Evolutionary conservation across 2,113 vertebrate species (phyloP).

Genomic region (Peromyscus maniculatus): DNA sequence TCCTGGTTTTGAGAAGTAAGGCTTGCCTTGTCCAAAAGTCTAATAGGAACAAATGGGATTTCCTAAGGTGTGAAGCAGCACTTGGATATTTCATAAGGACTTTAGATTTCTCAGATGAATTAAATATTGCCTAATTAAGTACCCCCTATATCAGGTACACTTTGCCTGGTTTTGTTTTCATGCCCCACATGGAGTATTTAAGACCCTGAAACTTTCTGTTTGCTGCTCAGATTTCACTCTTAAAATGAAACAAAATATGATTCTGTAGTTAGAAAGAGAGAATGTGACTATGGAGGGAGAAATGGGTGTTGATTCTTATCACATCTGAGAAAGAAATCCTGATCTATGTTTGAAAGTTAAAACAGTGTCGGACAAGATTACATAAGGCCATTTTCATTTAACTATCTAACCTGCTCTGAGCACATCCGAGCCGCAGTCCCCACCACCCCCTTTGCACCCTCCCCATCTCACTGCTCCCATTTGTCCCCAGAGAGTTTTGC

Average conservation of each 20-base stretch:
- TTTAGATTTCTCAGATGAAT: conserved; percentile 45
- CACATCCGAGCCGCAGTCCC: neutral
- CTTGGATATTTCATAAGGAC: neutral
- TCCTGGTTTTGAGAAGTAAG: conserved; percentile 8
- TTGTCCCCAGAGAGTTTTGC: neutral
- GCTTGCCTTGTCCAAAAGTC: neutral
- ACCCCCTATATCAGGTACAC: neutral
- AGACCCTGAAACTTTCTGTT: neutral
- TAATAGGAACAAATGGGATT: neutral
- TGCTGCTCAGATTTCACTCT: neutral
- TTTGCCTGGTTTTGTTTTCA: neutral
- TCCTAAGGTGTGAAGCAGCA: neutral
- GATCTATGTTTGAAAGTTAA: neutral
- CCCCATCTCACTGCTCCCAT: neutral
- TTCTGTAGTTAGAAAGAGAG: no score
- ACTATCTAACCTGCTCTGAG: neutral
- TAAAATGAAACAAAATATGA: neutral
- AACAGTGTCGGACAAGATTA: no score
- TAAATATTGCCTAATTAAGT: neutral
- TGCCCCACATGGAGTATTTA: neutral
- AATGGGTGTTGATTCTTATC: neutral
- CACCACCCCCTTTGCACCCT: neutral
- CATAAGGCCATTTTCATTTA: neutral
- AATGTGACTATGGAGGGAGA: neutral
- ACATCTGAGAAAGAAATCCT: neutral